Conservation (phyloP, 2,888 invertebrate species). For the Ophion ventricosus region DNA sequence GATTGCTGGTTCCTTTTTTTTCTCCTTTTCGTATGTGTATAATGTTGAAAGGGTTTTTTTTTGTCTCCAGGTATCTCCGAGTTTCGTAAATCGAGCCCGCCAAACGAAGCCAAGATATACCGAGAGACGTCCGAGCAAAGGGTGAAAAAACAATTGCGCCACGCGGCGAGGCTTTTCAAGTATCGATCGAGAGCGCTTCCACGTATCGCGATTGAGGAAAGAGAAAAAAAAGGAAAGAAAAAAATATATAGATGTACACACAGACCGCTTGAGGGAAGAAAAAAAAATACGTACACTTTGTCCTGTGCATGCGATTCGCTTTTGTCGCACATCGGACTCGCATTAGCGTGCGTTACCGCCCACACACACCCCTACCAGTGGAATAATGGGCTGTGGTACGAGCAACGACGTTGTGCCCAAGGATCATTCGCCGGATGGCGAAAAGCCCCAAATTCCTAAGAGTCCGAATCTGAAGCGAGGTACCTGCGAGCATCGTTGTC, state of each 20-base stretch:
- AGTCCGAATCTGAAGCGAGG: conserved; percentile 60
- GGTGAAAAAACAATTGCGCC: conserved; percentile 2
- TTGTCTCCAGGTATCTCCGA: background rate
- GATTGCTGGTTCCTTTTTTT: background rate
- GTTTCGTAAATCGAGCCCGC: background rate
- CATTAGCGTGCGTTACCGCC: background rate
- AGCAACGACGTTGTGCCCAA: conserved; percentile 71
- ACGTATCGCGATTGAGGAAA: conserved; percentile 40
- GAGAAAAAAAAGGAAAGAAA: conserved; percentile 25
- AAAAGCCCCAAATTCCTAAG: conserved; percentile 57
- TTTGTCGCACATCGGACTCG: background rate
- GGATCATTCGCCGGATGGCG: conserved; percentile 56
- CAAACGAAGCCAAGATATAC: background rate
- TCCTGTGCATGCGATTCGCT: conserved; percentile 13
- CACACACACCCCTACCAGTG: background rate
- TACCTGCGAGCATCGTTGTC: background rate
- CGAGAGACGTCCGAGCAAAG: background rate
- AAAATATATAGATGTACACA: background rate
- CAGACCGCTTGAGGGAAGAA: conserved; percentile 6
- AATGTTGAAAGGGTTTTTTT: background rate
- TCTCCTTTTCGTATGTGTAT: background rate
- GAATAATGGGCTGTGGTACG: conserved; percentile 70
- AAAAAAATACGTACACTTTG: background rate
- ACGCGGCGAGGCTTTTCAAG: conserved; percentile 22
- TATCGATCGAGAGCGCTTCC: conserved; percentile 55